Evolutionary conservation across 2,888 invertebrate species (phyloP).

Genomic region (Platynereis dumerilii): DNA sequence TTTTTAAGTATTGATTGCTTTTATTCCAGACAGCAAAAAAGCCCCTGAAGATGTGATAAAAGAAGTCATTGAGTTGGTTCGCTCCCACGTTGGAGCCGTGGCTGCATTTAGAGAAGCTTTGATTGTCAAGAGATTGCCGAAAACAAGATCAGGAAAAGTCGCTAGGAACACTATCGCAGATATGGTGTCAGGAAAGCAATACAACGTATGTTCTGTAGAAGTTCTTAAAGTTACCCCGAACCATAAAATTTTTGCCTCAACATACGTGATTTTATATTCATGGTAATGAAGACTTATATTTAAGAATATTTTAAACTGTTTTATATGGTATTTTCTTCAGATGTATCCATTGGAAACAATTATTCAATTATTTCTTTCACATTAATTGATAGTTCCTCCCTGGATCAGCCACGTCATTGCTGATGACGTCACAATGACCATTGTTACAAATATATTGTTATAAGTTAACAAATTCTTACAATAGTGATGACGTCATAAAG

Average conservation of each 20-base stretch:
- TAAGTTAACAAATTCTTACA: too few species aligned
- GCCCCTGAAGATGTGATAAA: constrained; percentile 68
- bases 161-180: constrained; percentile 84
- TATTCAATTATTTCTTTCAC: too few species aligned
- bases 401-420: too few species aligned
- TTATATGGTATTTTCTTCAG: too few species aligned
- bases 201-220: constrained; percentile 71
- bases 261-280: neutral
- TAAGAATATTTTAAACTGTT: too few species aligned
- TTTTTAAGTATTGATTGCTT: too few species aligned
- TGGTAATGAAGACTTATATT: neutral
- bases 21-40: constrained; percentile 42
- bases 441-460: too few species aligned
- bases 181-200: constrained; percentile 79
- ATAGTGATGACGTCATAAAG: too few species aligned
- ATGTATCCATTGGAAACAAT: too few species aligned
- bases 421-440: too few species aligned
- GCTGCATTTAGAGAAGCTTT: constrained; percentile 84
- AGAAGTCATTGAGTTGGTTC: constrained; percentile 70
- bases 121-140: constrained; percentile 81
- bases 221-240: neutral
- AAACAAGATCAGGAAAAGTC: constrained; percentile 86
- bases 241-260: too few species aligned
- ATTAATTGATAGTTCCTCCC: too few species aligned
- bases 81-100: constrained; percentile 81